Evolutionary conservation across 2,888 invertebrate species (phyloP), one percentile per base, ranked within the genome.

Genomic region (Catocala sponsa): DNA sequence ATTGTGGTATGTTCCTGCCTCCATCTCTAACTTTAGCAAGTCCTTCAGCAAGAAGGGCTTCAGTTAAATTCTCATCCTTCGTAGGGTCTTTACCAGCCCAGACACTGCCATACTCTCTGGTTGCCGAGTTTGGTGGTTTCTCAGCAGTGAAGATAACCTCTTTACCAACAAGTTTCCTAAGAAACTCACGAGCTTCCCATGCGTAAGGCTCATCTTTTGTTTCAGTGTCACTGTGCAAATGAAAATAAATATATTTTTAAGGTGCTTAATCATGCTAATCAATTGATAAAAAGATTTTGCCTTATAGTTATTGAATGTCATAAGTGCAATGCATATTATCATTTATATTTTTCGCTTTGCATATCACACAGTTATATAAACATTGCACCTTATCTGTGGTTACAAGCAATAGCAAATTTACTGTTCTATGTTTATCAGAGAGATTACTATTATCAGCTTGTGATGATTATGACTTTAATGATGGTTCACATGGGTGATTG

Each of bases 151-250:
- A 99, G 12, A 96, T 95, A 0, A 99, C 98, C 80, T 98, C 97
- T 87, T 98, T 97, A 2, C 99, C 99, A 80, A 99, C 96, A 42
- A 99, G 91, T 88, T 98, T 98, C 43, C 99, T 96, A 53, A 99
- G 94, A 85, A 97, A 99, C 92, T 99, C 99, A 59, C 99, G 96
- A 0, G 99, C 98, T 86, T 99, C 99, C 99, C 99, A 99, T 0
- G 99, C 99, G 95, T 95, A 99, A 0, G 99, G 98, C 91, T 99
- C 98, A 87, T 98, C 98, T 87, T 96, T 97, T 10, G 96, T 96
- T 81, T 97, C 97, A 49, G 95, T 95, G 47, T 96, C 95, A 87
- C 95, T 96, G 87, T 54, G 79, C 83, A 60, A 13, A 66, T 12
- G 10, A 64, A 62, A 64, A 25, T 50, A 47, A 35, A n/a, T 35